Base-by-base conservation (phyloP, 1,140 invertebrate genomes). In the Triops cancriformis region DNA sequence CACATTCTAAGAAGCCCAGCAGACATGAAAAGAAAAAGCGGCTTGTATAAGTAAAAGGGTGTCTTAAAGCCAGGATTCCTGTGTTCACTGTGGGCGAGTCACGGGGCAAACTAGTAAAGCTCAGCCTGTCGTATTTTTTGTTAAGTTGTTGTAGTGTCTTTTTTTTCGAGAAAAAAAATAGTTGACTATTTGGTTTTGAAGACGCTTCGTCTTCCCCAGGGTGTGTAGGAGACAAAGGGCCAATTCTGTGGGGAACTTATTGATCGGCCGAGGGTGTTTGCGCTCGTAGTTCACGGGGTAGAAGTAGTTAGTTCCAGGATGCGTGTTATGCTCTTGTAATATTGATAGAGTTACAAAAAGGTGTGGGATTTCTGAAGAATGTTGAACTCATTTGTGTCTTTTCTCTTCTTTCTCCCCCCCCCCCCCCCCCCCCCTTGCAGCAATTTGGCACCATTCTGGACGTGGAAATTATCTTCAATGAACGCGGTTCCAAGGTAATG, bases 391-490 rank as follows among this genome's bases (percentile, higher is more conserved):
- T 64, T 64, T 23, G 18, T 18, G 2, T 37, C n/a, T 42, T 37
- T 73, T 23, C 51, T 18, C 9, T 37, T 37, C 26, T 37, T 73
- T 78, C 27, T 41, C 6, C 23, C n/a, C n/a, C n/a, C n/a, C n/a
- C n/a, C n/a, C n/a, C n/a, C n/a, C n/a, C n/a, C n/a, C n/a, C n/a
- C n/a, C n/a, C 26, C 74, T 75, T 77, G 37, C 45, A 79, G 78
- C 94, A 97, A 93, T 99, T 95, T 89, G 98, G 97, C 82, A 91
- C 92, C 83, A 98, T 99, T 84, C 89, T 98, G 85, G 97, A 99
- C 88, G 97, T 98, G 85, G 97, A 99, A 91, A 99, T 99, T 83
- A 99, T 99, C 85, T 99, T 99, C 89, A 99, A 99, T 87, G 97
- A 99, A 88, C 89, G 97, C 82, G 97, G 97, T 85, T 98, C 96